Conservation (phyloP, 2,888 invertebrate species). For the Eupelmus urozonus region DNA sequence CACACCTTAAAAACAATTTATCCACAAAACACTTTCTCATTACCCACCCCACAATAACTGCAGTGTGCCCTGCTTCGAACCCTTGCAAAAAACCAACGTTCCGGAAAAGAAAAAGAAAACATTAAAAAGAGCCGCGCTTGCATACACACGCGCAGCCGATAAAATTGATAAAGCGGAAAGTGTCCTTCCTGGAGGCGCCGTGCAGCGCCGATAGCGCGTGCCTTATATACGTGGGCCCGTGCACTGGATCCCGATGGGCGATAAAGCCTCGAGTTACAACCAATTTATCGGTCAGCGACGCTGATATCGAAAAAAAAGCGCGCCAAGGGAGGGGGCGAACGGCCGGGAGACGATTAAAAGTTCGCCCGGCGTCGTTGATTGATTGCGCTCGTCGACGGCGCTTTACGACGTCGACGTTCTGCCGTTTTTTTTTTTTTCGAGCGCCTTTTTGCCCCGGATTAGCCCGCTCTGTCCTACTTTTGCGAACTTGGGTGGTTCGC, state of each 20-base stretch:
- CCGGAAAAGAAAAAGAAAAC: not conserved
- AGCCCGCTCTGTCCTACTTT: too few relatives aligned
- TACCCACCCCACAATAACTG: too few relatives aligned
- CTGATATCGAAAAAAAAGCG: slow-evolving; percentile 9
- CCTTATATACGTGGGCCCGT: too few relatives aligned
- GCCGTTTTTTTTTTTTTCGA: not conserved
- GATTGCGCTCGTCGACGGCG: not conserved
- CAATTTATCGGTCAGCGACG: slow-evolving; percentile 44
- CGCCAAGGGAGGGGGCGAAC: not conserved
- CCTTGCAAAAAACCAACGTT: not conserved
- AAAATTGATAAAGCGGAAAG: slow-evolving; percentile 44
- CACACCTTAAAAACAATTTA: too few relatives aligned
- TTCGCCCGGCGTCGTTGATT: slow-evolving; percentile 19
- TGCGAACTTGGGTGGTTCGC: too few relatives aligned
- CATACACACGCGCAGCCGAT: slow-evolving; percentile 6
- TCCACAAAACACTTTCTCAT: too few relatives aligned
- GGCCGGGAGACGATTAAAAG: slow-evolving; percentile 16
- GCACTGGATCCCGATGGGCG: slow-evolving; percentile 28
- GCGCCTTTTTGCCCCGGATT: too few relatives aligned
- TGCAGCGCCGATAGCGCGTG: not conserved
- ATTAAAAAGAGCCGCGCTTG: not conserved
- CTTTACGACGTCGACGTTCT: not conserved
- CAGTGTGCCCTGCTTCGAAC: too few relatives aligned
- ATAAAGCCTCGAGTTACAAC: slow-evolving; percentile 47
- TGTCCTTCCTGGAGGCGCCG: slow-evolving; percentile 11